Conservation (phyloP, 2,888 invertebrate genomes). For the Empis stercorea region DNA sequence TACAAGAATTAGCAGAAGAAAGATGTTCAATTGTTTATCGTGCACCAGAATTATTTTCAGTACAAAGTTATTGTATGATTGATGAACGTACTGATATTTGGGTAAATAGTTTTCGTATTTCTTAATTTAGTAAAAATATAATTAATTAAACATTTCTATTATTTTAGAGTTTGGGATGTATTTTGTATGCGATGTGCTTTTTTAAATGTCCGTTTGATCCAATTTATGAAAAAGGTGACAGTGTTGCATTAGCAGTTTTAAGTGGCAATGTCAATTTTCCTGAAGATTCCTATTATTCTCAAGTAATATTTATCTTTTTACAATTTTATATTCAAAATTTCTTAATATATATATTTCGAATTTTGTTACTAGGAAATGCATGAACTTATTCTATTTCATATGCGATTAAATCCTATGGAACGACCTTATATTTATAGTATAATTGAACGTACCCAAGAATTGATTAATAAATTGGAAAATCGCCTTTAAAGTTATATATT, state of each 20-base stretch:
- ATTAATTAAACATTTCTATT: slow-evolving; percentile 8
- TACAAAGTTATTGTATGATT: slow-evolving; percentile 65
- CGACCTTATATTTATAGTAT: slow-evolving; percentile 64
- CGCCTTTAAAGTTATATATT: slow-evolving; percentile 38
- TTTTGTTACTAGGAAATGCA: slow-evolving; percentile 44
- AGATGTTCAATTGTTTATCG: slow-evolving; percentile 78
- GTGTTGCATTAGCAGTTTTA: slow-evolving; percentile 72
- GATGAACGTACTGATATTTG: slow-evolving; percentile 80
- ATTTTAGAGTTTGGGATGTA: slow-evolving; percentile 68
- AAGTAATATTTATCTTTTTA: no score
- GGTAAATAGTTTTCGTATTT: slow-evolving; percentile 29
- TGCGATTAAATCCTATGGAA: slow-evolving; percentile 62
- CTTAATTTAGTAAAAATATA: neutral
- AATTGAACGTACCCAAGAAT: slow-evolving; percentile 46
- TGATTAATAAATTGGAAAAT: slow-evolving; percentile 43
- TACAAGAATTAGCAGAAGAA: slow-evolving; percentile 72
- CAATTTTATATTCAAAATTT: no score
- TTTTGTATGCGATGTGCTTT: slow-evolving; percentile 72
- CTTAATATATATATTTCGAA: no score
- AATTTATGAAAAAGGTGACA: slow-evolving; percentile 73
- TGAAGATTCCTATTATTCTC: slow-evolving; percentile 48
- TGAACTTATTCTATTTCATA: slow-evolving; percentile 53
- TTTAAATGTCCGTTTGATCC: slow-evolving; percentile 76
- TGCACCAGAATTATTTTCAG: slow-evolving; percentile 78
- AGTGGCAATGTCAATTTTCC: slow-evolving; percentile 62